These are phyloP conservation scores for Drosophila kepulauana DNA, from an alignment of 1,140 invertebrate species.

Conservation along the genomic window DNA sequence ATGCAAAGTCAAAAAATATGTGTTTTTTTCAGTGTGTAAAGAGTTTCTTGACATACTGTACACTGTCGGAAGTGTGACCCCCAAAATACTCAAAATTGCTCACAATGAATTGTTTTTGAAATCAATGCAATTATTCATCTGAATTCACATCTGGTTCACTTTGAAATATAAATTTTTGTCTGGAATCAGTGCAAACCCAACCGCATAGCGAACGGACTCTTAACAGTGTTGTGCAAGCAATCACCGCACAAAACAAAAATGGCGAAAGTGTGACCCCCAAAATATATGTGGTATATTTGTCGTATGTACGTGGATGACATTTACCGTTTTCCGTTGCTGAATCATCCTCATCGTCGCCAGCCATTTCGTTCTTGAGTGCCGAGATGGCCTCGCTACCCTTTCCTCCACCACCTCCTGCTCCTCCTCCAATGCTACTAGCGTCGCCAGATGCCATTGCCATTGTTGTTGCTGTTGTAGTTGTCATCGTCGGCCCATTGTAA, in stretches of 20 bases:
- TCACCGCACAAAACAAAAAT: conserved; percentile 9
- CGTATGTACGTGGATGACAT: conserved; percentile 39
- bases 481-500: conserved; percentile 87
- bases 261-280: conserved; percentile 28
- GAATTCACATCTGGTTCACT: neutral
- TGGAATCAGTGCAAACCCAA: neutral
- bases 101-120: no score
- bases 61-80: no score
- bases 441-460: conserved; percentile 42
- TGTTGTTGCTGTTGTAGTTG: conserved; percentile 31
- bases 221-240: neutral
- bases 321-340: conserved; percentile 81
- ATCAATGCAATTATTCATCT: no score
- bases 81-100: no score
- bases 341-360: conserved; percentile 79
- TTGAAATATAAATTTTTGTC: no score
- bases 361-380: conserved; percentile 49
- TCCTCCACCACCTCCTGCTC: conserved; percentile 1
- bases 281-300: conserved; percentile 26
- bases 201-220: conserved; percentile 2
- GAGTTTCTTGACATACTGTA: no score
- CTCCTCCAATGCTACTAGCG: conserved; percentile 28
- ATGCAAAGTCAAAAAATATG: no score
- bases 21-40: no score
- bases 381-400: conserved; percentile 35